Percentiles rank a stretch among this genome's conserved stretches.
These are phyloP conservation scores for Sebastiscus albofasciatus DNA, from an alignment of 2,797 vertebrate genomes.

Conservation along the genomic window DNA sequence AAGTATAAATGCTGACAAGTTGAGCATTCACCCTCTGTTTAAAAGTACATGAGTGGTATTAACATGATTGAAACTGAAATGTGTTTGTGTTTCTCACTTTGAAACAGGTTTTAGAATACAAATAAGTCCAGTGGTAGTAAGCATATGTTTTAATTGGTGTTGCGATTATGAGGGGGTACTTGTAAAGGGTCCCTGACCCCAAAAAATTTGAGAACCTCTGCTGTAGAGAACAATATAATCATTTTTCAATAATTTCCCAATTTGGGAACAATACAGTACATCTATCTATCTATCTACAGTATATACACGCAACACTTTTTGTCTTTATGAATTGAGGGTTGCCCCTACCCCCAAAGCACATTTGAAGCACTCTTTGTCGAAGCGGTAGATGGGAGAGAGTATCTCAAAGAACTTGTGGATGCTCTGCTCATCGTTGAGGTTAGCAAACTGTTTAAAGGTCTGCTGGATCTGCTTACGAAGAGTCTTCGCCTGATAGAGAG, in stretches of 20 bases:
- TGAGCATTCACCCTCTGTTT: too few species aligned
- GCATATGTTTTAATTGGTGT: too few species aligned
- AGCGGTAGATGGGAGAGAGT: conserved; percentile 94
- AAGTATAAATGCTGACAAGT: too few species aligned
- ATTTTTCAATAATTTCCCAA: neutral
- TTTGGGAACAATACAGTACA: rapidly evolving
- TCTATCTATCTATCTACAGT: too few species aligned
- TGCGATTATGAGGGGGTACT: too few species aligned
- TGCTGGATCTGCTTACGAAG: conserved; percentile 97
- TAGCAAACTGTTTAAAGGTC: conserved; percentile 97
- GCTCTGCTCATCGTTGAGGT: conserved; percentile 97
- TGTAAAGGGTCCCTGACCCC: too few species aligned
- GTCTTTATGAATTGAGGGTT: neutral
- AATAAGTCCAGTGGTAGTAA: too few species aligned
- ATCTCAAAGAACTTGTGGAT: conserved; percentile 99
- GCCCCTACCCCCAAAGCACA: conserved; percentile 96
- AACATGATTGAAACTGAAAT: too few species aligned
- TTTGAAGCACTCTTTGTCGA: conserved; percentile 99
- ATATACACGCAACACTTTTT: neutral
- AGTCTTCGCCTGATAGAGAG: conserved; percentile 88
- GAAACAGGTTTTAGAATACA: too few species aligned
- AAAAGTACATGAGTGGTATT: too few species aligned
- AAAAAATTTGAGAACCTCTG: neutral
- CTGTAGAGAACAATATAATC: neutral
- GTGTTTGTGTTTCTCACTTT: too few species aligned